Evolutionary conservation across 1,140 invertebrate species (phyloP).

Genomic region (Aphelinus certus): DNA sequence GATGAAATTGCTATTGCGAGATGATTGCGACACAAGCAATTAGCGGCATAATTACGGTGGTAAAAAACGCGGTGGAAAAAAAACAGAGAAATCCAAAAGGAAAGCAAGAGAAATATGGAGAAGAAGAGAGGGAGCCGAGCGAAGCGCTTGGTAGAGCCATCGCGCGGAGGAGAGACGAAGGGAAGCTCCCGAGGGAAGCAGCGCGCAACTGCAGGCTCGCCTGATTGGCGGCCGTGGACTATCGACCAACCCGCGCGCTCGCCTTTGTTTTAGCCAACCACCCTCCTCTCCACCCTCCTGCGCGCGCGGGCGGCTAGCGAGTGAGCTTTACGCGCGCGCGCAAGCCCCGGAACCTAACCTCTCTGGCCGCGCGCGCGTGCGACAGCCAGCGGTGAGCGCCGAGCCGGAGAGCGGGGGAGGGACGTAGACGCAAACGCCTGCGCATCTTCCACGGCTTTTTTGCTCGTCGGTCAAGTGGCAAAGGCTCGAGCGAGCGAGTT

Average conservation of each 20-base stretch:
- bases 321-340: neutral
- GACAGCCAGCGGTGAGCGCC: slow-evolving; percentile 29
- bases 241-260: slow-evolving; percentile 63
- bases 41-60: no score
- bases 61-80: no score
- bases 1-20: no score
- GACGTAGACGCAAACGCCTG: neutral
- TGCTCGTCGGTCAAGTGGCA: no score
- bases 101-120: no score
- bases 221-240: slow-evolving; percentile 63
- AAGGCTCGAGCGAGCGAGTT: no score
- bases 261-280: slow-evolving; percentile 64
- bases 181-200: no score
- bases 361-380: slow-evolving; percentile 22
- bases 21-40: no score
- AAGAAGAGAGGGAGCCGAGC: neutral
- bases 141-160: neutral
- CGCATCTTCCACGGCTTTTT: no score
- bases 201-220: slow-evolving; percentile 42
- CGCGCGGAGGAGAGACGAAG: no score
- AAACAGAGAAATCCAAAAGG: no score
- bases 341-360: slow-evolving; percentile 44
- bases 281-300: slow-evolving; percentile 42
- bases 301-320: neutral
- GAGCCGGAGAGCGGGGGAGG: slow-evolving; percentile 22